Evolutionary conservation across 2,888 invertebrate species (phyloP).

Genomic region (Spialia ferax): DNA sequence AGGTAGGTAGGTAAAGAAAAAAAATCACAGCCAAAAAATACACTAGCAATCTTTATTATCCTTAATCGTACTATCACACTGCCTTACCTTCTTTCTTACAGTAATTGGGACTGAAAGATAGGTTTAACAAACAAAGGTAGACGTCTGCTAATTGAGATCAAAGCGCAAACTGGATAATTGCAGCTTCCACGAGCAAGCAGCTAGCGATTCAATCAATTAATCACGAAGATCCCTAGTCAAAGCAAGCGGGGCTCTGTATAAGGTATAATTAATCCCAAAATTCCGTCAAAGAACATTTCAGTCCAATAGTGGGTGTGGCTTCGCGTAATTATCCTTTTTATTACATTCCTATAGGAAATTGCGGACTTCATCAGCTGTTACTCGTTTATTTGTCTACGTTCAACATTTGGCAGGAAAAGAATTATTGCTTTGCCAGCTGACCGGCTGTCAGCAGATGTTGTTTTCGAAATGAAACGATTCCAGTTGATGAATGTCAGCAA

Average conservation of each 20-base stretch:
- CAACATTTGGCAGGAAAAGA: slow-evolving; percentile 7
- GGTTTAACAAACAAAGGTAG: not conserved
- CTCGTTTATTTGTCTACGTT: not conserved
- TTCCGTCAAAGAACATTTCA: slow-evolving; percentile 5
- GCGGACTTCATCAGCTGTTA: not conserved
- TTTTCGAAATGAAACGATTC: slow-evolving; percentile 9
- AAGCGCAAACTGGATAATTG: not conserved
- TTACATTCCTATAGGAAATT: slow-evolving; percentile 8
- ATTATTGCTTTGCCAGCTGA: slow-evolving; percentile 5
- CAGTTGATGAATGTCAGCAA: slow-evolving; percentile 11
- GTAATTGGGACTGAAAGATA: slow-evolving; percentile 2
- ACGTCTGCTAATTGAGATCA: slow-evolving; percentile 10
- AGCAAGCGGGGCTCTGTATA: not conserved
- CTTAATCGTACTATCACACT: no score
- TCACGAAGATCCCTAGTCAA: not conserved
- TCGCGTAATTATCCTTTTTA: slow-evolving; percentile 21
- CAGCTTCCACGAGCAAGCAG: slow-evolving; percentile 1
- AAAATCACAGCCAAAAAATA: no score
- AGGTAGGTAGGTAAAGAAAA: no score
- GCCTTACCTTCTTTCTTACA: not conserved
- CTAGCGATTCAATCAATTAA: slow-evolving; percentile 3
- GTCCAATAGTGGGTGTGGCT: slow-evolving; percentile 7
- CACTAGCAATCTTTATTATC: no score
- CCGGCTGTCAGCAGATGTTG: slow-evolving; percentile 15
- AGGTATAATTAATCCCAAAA: slow-evolving; percentile 8